Conservation (phyloP, 2,797 vertebrate species). For the Melanogrammus aeglefinus region DNA sequence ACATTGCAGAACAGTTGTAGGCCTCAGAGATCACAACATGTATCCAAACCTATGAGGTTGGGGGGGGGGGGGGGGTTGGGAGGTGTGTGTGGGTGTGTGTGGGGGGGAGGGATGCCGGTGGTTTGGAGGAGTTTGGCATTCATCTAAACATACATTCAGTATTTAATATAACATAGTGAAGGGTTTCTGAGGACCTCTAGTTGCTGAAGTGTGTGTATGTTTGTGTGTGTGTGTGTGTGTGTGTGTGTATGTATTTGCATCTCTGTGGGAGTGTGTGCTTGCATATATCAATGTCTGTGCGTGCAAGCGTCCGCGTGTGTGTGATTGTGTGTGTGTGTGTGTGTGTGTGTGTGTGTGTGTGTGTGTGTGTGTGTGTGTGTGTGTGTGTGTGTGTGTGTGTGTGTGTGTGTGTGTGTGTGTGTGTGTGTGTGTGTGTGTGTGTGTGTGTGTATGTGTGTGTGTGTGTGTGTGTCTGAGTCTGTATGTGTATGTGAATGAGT, state of each 20-base stretch:
- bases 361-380: neutral
- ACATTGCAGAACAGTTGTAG: no score
- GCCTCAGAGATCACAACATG: no score
- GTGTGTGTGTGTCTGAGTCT: neutral
- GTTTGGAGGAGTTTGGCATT: neutral
- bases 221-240: neutral
- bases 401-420: neutral
- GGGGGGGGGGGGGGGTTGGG: no score
- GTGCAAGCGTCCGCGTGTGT: neutral
- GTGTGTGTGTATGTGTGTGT: neutral
- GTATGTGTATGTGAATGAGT: neutral
- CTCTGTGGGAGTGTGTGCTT: neutral
- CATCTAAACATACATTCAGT: neutral
- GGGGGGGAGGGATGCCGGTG: neutral
- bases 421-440: neutral
- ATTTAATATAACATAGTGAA: neutral
- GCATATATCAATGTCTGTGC: neutral
- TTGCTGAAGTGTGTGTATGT: neutral
- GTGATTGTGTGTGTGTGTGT: neutral
- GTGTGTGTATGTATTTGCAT: neutral
- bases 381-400: neutral
- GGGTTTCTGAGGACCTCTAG: constrained; percentile 24
- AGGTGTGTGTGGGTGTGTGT: no score
- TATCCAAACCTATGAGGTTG: no score
- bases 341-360: neutral